Evolutionary conservation across 2,113 vertebrate genomes (phyloP).

Genomic region (Equus przewalskii): DNA sequence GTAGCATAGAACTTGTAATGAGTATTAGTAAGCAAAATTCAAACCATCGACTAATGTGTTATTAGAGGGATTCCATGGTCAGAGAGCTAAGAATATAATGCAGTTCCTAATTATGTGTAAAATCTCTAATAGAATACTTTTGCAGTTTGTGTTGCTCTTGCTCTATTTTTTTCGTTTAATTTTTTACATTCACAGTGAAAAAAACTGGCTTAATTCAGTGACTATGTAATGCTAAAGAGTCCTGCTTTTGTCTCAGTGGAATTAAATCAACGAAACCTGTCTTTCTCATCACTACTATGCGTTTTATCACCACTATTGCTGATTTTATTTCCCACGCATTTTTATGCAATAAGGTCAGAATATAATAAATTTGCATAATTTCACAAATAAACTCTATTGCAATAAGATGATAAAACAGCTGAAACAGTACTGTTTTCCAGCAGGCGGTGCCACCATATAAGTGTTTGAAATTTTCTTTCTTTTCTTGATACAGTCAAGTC

Average conservation of each 20-base stretch:
- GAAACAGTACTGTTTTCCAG: background rate
- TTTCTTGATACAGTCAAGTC: background rate
- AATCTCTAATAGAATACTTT: constrained; percentile 38
- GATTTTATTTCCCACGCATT: constrained; percentile 9
- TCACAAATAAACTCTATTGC: background rate
- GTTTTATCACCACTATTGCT: background rate
- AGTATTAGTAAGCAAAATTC: constrained; percentile 7
- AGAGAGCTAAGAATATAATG: constrained; percentile 19
- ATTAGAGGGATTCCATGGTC: background rate
- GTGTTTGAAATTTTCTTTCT: background rate
- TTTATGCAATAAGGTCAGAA: constrained; percentile 41
- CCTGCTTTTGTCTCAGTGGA: background rate
- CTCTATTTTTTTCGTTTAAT: background rate
- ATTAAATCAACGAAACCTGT: background rate
- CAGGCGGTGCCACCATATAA: background rate
- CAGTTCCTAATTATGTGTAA: constrained; percentile 16
- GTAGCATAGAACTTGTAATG: background rate
- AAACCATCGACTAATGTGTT: background rate
- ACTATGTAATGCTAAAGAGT: background rate
- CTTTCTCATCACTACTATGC: background rate
- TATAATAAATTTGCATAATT: background rate
- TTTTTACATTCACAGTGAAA: background rate
- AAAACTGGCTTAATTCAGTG: constrained; percentile 13
- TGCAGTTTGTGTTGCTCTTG: background rate
- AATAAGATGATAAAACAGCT: background rate